A percentile compares a stretch with the other conserved stretches of the same genome.
phyloP scores from a whole-genome alignment of 2,113 vertebrate species.

The Nansenia antarctica region DNA sequence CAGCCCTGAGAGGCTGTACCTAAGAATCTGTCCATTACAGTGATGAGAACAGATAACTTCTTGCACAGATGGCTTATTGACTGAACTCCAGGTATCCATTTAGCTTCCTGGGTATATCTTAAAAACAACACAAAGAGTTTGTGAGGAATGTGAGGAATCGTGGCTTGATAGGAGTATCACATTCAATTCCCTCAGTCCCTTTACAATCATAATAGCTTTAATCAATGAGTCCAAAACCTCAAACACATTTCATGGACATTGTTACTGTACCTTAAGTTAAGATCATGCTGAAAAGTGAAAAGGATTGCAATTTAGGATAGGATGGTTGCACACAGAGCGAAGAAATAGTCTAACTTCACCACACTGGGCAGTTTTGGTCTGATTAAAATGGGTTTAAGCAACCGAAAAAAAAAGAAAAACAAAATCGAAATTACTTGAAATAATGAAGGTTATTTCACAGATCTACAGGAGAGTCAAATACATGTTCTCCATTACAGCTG shows the following conservation, averaged over 20 bases:
- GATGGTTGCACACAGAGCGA: not conserved
- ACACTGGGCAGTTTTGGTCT: not conserved
- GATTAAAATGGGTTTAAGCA: conserved; percentile 18
- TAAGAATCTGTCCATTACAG: not conserved
- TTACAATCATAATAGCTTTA: conserved; percentile 27
- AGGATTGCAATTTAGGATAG: conserved; percentile 17
- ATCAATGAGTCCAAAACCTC: conserved; percentile 20
- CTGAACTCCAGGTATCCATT: not conserved
- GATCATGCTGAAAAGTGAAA: conserved; percentile 21
- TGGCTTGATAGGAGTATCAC: not conserved
- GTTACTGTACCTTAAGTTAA: conserved; percentile 16
- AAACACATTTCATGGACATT: conserved; percentile 10
- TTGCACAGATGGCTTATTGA: not conserved
- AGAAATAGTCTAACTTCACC: conserved; percentile 16
- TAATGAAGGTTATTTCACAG: conserved; percentile 18
- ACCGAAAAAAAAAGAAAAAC: too few relatives aligned
- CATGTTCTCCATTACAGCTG: conserved; percentile 13
- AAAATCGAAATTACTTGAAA: conserved; percentile 9
- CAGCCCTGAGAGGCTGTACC: not conserved
- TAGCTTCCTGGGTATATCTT: not conserved
- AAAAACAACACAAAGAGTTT: not conserved
- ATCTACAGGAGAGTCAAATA: conserved; percentile 24
- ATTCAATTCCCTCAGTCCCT: not conserved
- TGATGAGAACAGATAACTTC: not conserved
- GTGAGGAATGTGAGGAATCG: not conserved